phyloP scores from a whole-genome alignment of 2,888 invertebrate species.

The Fragum whitleyi region DNA sequence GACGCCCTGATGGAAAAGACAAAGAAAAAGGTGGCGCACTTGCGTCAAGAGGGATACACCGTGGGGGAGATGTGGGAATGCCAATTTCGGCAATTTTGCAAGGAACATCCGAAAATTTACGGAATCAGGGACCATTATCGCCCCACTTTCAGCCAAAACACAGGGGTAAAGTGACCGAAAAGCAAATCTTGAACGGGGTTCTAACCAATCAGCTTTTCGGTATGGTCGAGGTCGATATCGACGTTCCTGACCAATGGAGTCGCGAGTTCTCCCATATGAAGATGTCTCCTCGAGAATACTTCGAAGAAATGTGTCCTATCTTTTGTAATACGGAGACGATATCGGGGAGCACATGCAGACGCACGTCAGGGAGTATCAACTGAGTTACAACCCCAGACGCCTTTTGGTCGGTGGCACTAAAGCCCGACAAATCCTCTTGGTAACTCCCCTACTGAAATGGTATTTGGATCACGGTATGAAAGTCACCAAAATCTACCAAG shows the following conservation, averaged over 20 bases:
- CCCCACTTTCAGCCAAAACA: constrained; percentile 32
- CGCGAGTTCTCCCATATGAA: constrained; percentile 17
- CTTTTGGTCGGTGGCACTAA: constrained; percentile 41
- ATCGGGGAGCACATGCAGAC: neutral
- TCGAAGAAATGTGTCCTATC: constrained; percentile 51
- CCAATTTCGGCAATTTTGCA: constrained; percentile 24
- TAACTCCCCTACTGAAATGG: constrained; percentile 54
- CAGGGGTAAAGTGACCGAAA: constrained; percentile 29
- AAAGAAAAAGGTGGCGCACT: neutral
- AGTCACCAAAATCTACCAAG: constrained; percentile 50
- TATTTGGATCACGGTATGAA: constrained; percentile 54
- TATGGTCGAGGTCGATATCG: constrained; percentile 44
- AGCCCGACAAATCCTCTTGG: constrained; percentile 47
- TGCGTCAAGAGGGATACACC: constrained; percentile 28
- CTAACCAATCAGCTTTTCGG: constrained; percentile 27
- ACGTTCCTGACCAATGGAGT: constrained; percentile 47
- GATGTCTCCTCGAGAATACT: constrained; percentile 29
- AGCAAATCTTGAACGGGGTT: constrained; percentile 35
- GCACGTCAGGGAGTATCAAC: constrained; percentile 12
- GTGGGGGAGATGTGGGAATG: constrained; percentile 53
- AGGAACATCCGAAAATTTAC: constrained; percentile 36
- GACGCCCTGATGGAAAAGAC: constrained; percentile 19
- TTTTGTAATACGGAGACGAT: constrained; percentile 43
- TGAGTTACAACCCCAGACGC: constrained; percentile 32
- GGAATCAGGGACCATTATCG: constrained; percentile 23